Evolutionary conservation across 2,888 invertebrate species (phyloP), one percentile per base, ranked within the genome.

Genomic region (Morpho helenor): DNA sequence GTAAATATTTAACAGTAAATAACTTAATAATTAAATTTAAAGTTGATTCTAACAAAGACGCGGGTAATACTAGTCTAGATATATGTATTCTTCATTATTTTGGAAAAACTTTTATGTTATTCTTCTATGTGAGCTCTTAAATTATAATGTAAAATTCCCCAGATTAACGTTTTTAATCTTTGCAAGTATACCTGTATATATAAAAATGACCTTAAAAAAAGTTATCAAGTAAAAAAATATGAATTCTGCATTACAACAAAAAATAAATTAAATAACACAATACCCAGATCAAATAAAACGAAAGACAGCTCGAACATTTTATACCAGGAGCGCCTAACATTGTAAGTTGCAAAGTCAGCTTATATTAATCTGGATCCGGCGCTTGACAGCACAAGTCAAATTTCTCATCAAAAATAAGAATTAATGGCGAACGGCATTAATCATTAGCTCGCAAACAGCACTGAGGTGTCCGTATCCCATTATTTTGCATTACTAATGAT

Each of bases 401-500:
- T 88, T 89, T 89, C 90, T 89, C 90, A 88, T 90, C 88, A 88
- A 87, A 89, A 89, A 90, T 90, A 88, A 87, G 88, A 89, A 90
- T 90, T 90, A 89, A 90, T 89, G 89, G 81, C 75, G 83, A 84
- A 79, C 81, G 79, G 82, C 89, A 90, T 90, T 89, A 90, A 90
- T 90, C 89, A 90, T 86, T 80, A 79, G 82, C 86, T 78, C 72
- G 85, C 89, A 90, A 88, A 89, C 86, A 83, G 88, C 88, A 87
- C 84, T 31, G 88, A 88, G 88, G 90, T 90, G 87, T 90, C 86
- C 75, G 87, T 85, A 84, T 87, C 88, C 87, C 88, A 90, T 90
- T 90, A 90, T 90, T 90, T 90, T 86, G 88, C 88, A 87, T 89
- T 90, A 90, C 90, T 88, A 90, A 90, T 90, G 89, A 88, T 89